Base-by-base conservation (phyloP, 2,888 invertebrate species). In the Campoplex nolae region DNA sequence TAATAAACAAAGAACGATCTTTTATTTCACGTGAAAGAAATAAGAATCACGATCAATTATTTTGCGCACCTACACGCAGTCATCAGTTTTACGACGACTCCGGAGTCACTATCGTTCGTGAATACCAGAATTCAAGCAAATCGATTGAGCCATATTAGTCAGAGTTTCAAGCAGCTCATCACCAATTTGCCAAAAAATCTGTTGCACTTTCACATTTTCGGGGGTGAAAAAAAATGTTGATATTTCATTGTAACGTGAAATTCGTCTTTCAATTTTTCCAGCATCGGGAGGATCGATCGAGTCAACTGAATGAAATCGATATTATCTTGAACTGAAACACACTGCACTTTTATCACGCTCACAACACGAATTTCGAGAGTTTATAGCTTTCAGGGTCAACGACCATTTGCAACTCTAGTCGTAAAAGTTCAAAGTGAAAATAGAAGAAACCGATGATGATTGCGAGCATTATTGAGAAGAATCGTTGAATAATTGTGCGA, bases 351-450 rank as follows among this genome's bases (percentile, higher is more conserved):
- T 70, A 54, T 28, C 42, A 51, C 35, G 23, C 18, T 90, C 85
- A 93, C n/a, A 93, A 35, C 65, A 92, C 87, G 67, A 92, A 94
- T 87, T 92, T 93, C 7, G 92, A 90, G 3, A 93, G 82, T 79
- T 92, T 93, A 85, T 89, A 93, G 4, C 91, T 91, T 7, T 92
- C 91, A n/a, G 90, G 90, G 23, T 90, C 91, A 32, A 94, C 62
- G 65, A 91, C 88, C 90, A 94, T 92, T 85, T 93, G 92, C 48
- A 93, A 9, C 83, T 94, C 93, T 11, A 94, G 87, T n/a, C 93
- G 89, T n/a, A 93, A 87, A 48, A 93, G 80, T 88, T 93, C 91
- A 32, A 90, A 87, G 88, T 92, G 92, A 75, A 94, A 92, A 86
- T 93, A 94, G 35, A 92, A 90, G 78, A 93, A 93, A 8, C 92